A percentile compares a stretch with the other conserved stretches of the same genome.
Conservation (phyloP, 2,888 invertebrate species). For the Catocala nupta region DNA sequence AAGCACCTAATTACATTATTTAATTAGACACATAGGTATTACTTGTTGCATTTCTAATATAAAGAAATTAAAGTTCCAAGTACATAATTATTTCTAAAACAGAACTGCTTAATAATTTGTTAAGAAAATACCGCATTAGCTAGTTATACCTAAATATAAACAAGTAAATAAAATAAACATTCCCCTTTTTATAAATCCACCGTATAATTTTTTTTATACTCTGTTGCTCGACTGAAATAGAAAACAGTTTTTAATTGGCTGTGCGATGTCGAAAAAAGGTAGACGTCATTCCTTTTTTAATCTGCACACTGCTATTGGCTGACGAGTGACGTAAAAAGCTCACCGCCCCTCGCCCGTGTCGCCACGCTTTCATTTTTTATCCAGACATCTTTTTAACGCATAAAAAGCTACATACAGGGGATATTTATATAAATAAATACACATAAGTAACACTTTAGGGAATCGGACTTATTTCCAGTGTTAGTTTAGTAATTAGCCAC, state of each 20-base stretch:
- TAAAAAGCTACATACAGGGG: conserved; percentile 45
- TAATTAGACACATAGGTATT: no score
- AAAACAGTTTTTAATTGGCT: conserved; percentile 60
- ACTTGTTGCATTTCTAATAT: no score
- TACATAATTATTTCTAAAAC: no score
- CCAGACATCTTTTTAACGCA: conserved; percentile 53
- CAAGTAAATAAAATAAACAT: neutral
- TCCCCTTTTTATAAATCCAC: neutral
- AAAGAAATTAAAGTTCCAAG: no score
- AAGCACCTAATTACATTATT: no score
- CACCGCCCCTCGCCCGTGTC: conserved; percentile 71
- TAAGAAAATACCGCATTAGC: no score
- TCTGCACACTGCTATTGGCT: conserved; percentile 70
- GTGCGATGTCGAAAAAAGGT: conserved; percentile 57
- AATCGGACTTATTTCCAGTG: neutral
- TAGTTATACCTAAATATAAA: neutral
- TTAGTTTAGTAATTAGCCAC: conserved; percentile 12
- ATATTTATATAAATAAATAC: conserved; percentile 22
- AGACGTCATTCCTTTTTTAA: conserved; percentile 74
- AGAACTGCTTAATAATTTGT: no score
- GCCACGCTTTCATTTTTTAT: conserved; percentile 63
- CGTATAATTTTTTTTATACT: neutral
- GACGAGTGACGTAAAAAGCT: conserved; percentile 71
- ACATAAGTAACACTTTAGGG: neutral
- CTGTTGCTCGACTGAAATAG: conserved; percentile 33